Percentiles rank a stretch among this genome's conserved stretches.
phyloP scores from a whole-genome alignment of 2,888 invertebrate species.

The Hydrotaea diabolus region DNA sequence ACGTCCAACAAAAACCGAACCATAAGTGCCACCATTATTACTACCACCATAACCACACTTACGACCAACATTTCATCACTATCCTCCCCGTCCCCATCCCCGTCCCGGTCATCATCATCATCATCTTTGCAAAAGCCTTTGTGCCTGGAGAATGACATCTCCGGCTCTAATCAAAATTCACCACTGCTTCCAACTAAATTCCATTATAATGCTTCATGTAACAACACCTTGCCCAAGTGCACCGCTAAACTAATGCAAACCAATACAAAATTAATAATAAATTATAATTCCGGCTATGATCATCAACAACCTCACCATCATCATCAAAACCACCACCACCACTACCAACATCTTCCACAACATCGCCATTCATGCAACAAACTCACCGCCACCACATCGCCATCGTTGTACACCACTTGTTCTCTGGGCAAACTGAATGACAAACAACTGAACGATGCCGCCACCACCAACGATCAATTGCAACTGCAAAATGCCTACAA shows the following conservation, averaged over 20 bases:
- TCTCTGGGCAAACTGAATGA: constrained; percentile 53
- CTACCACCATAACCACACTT: constrained; percentile 51
- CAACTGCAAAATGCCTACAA: constrained; percentile 77
- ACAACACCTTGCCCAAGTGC: constrained; percentile 65
- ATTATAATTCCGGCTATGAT: constrained; percentile 77
- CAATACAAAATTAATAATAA: constrained; percentile 74
- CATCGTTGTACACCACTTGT: constrained; percentile 39
- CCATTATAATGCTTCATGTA: constrained; percentile 38
- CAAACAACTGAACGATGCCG: constrained; percentile 63
- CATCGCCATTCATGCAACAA: constrained; percentile 66
- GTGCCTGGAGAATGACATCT: constrained; percentile 8
- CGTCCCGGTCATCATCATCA: constrained; percentile 35
- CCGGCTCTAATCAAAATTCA: constrained; percentile 55
- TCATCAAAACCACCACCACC: constrained; percentile 61
- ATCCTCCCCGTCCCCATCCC: constrained; percentile 20
- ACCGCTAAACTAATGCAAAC: constrained; percentile 61
- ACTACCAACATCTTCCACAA: constrained; percentile 67
- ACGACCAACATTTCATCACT: constrained; percentile 43
- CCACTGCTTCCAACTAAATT: constrained; percentile 43
- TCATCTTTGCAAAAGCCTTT: constrained; percentile 49
- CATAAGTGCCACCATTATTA: constrained; percentile 52
- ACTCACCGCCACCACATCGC: constrained; percentile 48
- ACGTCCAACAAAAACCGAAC: constrained; percentile 35
- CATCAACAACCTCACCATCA: constrained; percentile 68
- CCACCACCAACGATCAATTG: constrained; percentile 70